Conservation (phyloP, 2,888 invertebrate species). For the Craniophora ligustri region DNA sequence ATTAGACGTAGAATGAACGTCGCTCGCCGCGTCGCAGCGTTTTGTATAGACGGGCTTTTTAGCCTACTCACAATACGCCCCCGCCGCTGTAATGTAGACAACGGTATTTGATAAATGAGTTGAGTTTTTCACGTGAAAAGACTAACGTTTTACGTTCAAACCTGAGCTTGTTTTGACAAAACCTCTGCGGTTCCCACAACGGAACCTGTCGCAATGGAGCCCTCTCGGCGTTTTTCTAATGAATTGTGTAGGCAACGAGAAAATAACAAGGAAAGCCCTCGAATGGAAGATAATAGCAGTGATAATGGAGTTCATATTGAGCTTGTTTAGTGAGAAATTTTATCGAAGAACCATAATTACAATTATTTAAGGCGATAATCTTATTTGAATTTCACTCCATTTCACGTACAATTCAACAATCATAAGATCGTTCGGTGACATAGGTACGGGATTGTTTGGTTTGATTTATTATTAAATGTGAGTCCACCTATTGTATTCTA, state of each 20-base stretch:
- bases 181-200: slow-evolving; percentile 67
- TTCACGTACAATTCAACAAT: slow-evolving; percentile 5
- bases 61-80: slow-evolving; percentile 78
- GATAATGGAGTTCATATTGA: slow-evolving; percentile 52
- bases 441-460: slow-evolving; percentile 5
- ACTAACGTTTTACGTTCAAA: slow-evolving; percentile 69
- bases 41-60: slow-evolving; percentile 79
- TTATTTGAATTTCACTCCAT: slow-evolving; percentile 19
- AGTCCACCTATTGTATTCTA: too few species aligned
- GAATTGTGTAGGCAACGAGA: slow-evolving; percentile 48
- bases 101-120: slow-evolving; percentile 84
- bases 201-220: slow-evolving; percentile 60
- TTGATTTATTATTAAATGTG: slow-evolving; percentile 14
- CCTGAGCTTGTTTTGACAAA: slow-evolving; percentile 71
- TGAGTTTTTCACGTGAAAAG: slow-evolving; percentile 78
- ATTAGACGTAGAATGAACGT: slow-evolving; percentile 58
- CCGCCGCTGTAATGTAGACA: slow-evolving; percentile 79
- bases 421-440: neutral
- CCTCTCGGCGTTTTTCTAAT: slow-evolving; percentile 60
- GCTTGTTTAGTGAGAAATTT: slow-evolving; percentile 45
- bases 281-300: slow-evolving; percentile 46
- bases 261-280: slow-evolving; percentile 50
- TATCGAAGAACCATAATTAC: slow-evolving; percentile 23
- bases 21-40: slow-evolving; percentile 62
- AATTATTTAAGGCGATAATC: slow-evolving; percentile 25